Percentiles rank a stretch among this genome's conserved stretches.
These are phyloP conservation scores for Lepidochitona cinerea DNA, from an alignment of 2,888 invertebrate genomes.

Conservation along the genomic window DNA sequence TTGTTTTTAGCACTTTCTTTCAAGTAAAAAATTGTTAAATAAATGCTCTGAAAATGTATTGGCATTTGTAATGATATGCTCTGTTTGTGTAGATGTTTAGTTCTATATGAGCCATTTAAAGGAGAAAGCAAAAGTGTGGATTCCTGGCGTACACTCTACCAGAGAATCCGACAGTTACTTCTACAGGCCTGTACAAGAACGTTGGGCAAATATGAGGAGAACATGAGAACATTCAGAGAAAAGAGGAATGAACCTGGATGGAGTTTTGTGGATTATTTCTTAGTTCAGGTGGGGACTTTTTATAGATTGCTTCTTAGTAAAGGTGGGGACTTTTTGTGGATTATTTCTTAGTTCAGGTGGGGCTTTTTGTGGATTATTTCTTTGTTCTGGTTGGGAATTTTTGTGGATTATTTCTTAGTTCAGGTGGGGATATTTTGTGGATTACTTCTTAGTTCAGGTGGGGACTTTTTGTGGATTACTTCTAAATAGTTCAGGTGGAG, in stretches of 20 bases:
- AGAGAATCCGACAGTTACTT: conserved; percentile 85
- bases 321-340: background rate
- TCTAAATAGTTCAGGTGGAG: background rate
- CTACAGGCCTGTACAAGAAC: conserved; percentile 90
- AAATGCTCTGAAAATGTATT: too few species aligned
- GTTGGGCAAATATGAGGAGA: conserved; percentile 86
- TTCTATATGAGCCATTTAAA: conserved; percentile 91
- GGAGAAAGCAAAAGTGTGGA: conserved; percentile 86
- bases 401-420: too few species aligned
- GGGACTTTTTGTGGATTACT: background rate
- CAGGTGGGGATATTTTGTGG: too few species aligned
- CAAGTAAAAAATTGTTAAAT: too few species aligned
- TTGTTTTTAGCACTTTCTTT: too few species aligned
- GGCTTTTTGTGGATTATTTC: too few species aligned
- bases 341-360: too few species aligned
- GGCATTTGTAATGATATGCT: too few species aligned
- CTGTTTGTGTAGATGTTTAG: conserved; percentile 92
- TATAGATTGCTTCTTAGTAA: background rate
- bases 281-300: conserved; percentile 80
- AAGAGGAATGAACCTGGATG: conserved; percentile 90
- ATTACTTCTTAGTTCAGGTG: conserved; percentile 93
- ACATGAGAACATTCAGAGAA: conserved; percentile 90
- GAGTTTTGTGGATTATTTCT: conserved; percentile 96
- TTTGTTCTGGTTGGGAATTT: too few species aligned
- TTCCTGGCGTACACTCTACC: conserved; percentile 89